Conservation (phyloP, 2,113 vertebrate species). For the Sorex araneus region DNA sequence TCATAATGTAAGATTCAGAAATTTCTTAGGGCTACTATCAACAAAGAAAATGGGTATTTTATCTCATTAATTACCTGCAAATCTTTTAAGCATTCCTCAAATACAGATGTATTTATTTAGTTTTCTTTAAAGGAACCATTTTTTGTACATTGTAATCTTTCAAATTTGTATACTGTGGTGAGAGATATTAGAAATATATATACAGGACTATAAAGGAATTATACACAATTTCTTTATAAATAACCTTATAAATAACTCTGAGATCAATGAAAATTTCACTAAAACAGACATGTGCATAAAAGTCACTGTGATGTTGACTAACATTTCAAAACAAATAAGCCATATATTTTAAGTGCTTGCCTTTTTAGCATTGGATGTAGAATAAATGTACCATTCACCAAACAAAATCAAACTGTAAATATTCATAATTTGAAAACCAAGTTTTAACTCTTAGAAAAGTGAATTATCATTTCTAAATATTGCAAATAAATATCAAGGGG, state of each 20-base stretch:
- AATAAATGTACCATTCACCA: neutral
- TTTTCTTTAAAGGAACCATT: slow-evolving; percentile 10
- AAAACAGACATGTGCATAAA: neutral
- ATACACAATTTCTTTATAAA: slow-evolving; percentile 10
- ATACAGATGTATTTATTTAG: neutral
- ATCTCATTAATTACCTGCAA: neutral
- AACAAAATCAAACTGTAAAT: slow-evolving; percentile 33
- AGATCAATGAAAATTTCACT: slow-evolving; percentile 35
- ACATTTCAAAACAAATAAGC: neutral
- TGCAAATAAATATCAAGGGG: neutral
- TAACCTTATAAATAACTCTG: slow-evolving; percentile 34
- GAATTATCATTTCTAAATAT: neutral
- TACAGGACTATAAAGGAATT: too few relatives aligned
- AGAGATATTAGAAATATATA: neutral
- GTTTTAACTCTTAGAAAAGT: slow-evolving; percentile 39
- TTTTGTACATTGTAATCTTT: neutral
- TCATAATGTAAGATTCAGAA: slow-evolving; percentile 62
- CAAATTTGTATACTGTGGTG: neutral
- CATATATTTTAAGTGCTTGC: slow-evolving; percentile 13
- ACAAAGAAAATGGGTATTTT: neutral
- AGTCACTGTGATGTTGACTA: neutral
- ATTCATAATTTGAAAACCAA: neutral
- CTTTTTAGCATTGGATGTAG: neutral
- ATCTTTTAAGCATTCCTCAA: neutral
- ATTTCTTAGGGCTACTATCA: neutral